Evolutionary conservation across 1,140 invertebrate species (phyloP).

Genomic region (Caenorhabditis latens): DNA sequence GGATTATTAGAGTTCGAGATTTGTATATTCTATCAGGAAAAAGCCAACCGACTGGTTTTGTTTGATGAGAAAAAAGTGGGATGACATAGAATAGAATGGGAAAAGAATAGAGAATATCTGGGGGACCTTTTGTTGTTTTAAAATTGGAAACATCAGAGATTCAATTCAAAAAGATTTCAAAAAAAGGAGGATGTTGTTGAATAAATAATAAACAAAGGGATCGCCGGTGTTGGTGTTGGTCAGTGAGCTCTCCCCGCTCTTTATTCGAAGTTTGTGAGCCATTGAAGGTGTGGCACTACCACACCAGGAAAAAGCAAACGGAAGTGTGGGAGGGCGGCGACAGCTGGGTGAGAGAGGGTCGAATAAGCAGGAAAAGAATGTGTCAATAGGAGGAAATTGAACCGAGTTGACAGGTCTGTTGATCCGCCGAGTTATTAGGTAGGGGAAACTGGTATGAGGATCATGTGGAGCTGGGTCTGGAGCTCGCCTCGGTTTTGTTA

Average conservation of each 20-base stretch:
- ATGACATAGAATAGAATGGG: background rate
- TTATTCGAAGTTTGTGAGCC: background rate
- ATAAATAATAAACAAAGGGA: conserved; percentile 48
- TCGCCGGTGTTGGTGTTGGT: background rate
- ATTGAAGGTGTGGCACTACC: conserved; percentile 17
- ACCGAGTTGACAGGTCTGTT: background rate
- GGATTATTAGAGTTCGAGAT: conserved; percentile 38
- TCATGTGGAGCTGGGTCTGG: no score
- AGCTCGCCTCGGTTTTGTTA: no score
- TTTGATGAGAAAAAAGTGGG: background rate
- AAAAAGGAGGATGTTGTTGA: background rate
- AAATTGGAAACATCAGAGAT: conserved; percentile 4
- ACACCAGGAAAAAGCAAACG: conserved; percentile 40
- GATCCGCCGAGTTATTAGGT: background rate
- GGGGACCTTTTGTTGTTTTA: conserved; percentile 9
- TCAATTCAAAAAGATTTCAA: background rate
- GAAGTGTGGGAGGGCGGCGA: conserved; percentile 32
- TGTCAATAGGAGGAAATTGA: conserved; percentile 45
- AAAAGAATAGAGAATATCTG: background rate
- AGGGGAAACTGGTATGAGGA: no score
- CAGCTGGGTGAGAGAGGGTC: background rate
- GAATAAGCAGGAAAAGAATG: conserved; percentile 24
- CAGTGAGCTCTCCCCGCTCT: background rate
- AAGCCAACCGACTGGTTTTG: conserved; percentile 20
- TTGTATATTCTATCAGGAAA: conserved; percentile 13